Evolutionary conservation across 1,140 invertebrate species (phyloP).

Genomic region (Scaptodrosophila lebanonensis): DNA sequence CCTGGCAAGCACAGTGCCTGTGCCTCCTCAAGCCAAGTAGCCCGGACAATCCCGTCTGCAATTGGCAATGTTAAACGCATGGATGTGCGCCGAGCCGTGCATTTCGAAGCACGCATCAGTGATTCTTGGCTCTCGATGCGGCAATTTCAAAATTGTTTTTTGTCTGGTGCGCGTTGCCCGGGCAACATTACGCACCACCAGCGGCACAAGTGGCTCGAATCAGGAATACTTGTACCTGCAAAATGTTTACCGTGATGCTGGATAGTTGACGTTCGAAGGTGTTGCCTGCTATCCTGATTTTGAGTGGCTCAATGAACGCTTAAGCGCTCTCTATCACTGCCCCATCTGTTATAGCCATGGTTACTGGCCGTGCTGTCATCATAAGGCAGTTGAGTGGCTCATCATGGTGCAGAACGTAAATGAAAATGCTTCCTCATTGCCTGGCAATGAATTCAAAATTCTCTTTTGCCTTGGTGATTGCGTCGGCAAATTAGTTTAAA

Average conservation of each 20-base stretch:
- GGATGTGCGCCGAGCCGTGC: slow-evolving; percentile 50
- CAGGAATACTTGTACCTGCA: slow-evolving; percentile 1
- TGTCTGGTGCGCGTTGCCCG: slow-evolving; percentile 33
- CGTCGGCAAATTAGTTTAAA: slow-evolving; percentile 58
- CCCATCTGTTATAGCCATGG: no score
- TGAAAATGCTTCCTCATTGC: not conserved
- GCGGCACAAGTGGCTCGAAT: not conserved
- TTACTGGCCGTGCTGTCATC: no score
- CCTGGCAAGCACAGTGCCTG: slow-evolving; percentile 1
- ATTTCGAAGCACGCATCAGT: slow-evolving; percentile 55
- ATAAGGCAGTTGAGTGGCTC: slow-evolving; percentile 31
- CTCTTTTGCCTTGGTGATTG: slow-evolving; percentile 28
- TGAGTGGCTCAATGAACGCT: slow-evolving; percentile 1
- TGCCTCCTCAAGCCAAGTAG: slow-evolving; percentile 9
- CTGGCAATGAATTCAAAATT: slow-evolving; percentile 46
- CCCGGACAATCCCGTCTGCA: no score
- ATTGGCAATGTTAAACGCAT: slow-evolving; percentile 6
- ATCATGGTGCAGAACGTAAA: slow-evolving; percentile 11
- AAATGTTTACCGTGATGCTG: slow-evolving; percentile 1
- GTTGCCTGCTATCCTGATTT: slow-evolving; percentile 6
- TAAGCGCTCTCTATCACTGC: not conserved
- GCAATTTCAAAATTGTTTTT: slow-evolving; percentile 68
- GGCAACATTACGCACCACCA: slow-evolving; percentile 45
- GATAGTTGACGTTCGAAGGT: slow-evolving; percentile 23
- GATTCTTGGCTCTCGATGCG: slow-evolving; percentile 65